Conservation (phyloP, 2,797 vertebrate genomes). For the Lacerta viridis region DNA sequence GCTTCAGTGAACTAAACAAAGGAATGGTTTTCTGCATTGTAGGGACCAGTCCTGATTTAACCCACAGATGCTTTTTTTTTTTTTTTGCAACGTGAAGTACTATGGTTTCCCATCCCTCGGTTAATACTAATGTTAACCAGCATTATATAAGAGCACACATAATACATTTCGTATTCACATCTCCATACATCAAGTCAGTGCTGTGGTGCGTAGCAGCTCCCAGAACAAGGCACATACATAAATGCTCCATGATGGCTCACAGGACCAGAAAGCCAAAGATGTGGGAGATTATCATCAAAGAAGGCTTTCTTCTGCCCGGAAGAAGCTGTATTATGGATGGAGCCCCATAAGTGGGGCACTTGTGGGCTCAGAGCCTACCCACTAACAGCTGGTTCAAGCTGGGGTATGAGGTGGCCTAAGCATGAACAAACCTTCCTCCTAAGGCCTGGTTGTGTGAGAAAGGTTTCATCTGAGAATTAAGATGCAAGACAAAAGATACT, state of each 20-base stretch:
- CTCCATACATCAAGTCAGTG: constrained; percentile 32
- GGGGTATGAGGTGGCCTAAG: background rate
- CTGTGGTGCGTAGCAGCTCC: constrained; percentile 6
- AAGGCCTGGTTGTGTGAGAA: background rate
- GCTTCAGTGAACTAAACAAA: constrained; percentile 11
- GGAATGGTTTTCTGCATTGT: background rate
- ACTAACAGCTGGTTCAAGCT: background rate
- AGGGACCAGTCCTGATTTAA: constrained; percentile 18
- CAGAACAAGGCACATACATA: background rate
- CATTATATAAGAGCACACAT: constrained; percentile 30
- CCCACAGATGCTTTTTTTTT: background rate
- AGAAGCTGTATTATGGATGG: background rate
- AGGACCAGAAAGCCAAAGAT: constrained; percentile 19
- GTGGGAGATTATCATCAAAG: background rate
- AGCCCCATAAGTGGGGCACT: background rate
- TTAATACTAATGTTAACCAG: constrained; percentile 41
- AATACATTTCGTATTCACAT: constrained; percentile 12
- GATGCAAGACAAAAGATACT: background rate
- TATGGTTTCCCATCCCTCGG: background rate
- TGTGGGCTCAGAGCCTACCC: too few relatives aligned
- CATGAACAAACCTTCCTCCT: background rate
- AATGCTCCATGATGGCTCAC: constrained; percentile 12
- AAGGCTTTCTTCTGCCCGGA: background rate
- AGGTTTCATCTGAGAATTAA: background rate
- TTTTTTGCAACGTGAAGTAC: background rate